Conservation (phyloP, 2,888 invertebrate species). For the Apotomis capreana region DNA sequence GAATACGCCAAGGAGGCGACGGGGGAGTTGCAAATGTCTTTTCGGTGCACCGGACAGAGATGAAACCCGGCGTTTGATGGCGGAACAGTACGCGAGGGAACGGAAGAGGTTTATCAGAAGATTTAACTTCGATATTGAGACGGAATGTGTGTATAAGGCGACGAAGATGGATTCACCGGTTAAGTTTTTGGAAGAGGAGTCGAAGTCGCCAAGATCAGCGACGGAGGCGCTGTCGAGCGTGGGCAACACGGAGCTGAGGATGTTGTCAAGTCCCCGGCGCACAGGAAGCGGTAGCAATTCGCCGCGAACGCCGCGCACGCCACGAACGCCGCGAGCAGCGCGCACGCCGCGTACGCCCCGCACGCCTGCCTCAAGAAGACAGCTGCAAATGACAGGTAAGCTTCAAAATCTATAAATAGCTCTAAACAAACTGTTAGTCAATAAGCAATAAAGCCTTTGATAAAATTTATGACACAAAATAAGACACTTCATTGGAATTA, state of each 20-base stretch:
- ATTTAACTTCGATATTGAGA: conserved; percentile 84
- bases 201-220: conserved; percentile 68
- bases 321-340: conserved; percentile 64
- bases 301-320: conserved; percentile 68
- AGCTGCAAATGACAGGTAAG: conserved; percentile 82
- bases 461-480: too few species aligned
- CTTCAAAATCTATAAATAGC: conserved; percentile 39
- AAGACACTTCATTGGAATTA: too few species aligned
- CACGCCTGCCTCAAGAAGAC: conserved; percentile 78
- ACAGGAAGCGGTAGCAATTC: conserved; percentile 61
- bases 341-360: conserved; percentile 69
- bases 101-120: conserved; percentile 82
- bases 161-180: conserved; percentile 75
- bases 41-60: conserved; percentile 84
- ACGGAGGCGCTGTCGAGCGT: conserved; percentile 73
- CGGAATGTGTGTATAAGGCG: conserved; percentile 70
- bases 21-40: conserved; percentile 82
- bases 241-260: conserved; percentile 71
- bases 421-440: not conserved
- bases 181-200: conserved; percentile 73
- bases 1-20: conserved; percentile 71
- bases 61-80: conserved; percentile 83
- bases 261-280: conserved; percentile 73
- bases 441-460: too few species aligned
- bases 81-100: conserved; percentile 84